Evolutionary conservation across 2,888 invertebrate species (phyloP), one percentile per base, ranked within the genome.

Genomic region (Nomada lathburiana): DNA sequence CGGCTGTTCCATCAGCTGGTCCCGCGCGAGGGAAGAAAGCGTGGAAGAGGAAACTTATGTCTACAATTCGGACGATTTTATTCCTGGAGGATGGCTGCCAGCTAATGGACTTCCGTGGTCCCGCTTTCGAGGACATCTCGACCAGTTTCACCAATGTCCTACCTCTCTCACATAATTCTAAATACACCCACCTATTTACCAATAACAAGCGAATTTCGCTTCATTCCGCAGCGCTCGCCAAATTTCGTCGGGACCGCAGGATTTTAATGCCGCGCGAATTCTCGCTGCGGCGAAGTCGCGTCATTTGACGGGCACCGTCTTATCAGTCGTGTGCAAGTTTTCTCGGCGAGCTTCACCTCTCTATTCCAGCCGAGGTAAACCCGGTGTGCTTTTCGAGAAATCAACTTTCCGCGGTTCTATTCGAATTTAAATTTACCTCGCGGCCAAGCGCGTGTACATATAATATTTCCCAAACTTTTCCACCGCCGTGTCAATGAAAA

Each of bases 91-190:
- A 67, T 63, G 59, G 57, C 53, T 20, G 44, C 50, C 44, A 53
- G 62, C 72, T 83, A 83, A 83, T 83, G 83, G 75, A 83, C 78
- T 78, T 65, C 65, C 75, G 57, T 50, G 55, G 68, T 71, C 71
- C 50, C 62, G 70, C 50, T 63, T 65, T 52, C 53, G 44, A 59
- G 20, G 2, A 64, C 26, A n/a, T 52, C 55, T 50, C 10, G 16
- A 16, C 29, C n/a, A 7, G 20, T 47, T 42, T 36, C 11, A 5
- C 18, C 42, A 7, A 44, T 18, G 59, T 44, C 26, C 60, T 44
- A n/a, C 29, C 13, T 18, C 44, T 60, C 11, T 11, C 20, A 57
- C 44, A 1, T 59, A 59, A 68, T 60, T 63, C 59, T 29, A 44
- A 76, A 26, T 44, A 67, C 55, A 26, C 52, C 63, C 29, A 26